Base-by-base conservation (phyloP, 2,888 invertebrate species). In the Boloria euphrosyne region DNA sequence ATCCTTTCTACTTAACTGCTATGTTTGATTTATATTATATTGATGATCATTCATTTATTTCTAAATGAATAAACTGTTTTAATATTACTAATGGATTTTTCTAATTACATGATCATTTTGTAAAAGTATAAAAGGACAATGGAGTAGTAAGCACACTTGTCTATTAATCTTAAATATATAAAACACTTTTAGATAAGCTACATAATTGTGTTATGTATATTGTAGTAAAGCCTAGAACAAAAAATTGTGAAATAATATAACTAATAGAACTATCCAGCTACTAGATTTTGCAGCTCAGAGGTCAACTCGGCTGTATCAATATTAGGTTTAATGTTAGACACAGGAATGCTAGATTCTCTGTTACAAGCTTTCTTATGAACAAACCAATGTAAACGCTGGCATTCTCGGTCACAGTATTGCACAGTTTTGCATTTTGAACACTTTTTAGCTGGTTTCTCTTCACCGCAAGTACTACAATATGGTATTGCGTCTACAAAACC, bases 361-460 rank as follows among this genome's bases (percentile, higher is more conserved):
- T 95, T 94, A 79, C 97, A 98, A 47, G 94, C 95, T 80, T 97
- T 97, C 87, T 97, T 97, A 84, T 98, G 97, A 78, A 96, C 95
- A 80, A 96, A 97, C 97, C 97, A 97, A 83, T 97, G 98, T 55
- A 98, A 90, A 73, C 97, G 95, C 85, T 99, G 99, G 83, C 99
- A 99, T 79, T 96, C 96, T 68, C 97, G 93, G 86, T 98, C 96
- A 89, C 99, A 99, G 83, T 99, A 99, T 82, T 96, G 96, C 61
- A 97, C 97, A 66, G 94, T 94, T 93, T 97, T 98, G 87, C 99
- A 99, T 83, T 97, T 97, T 13, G 98, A 96, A 86, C 99, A 99
- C 84, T 98, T 97, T 83, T 98, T 98, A 7, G 95, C 94, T 0
- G 98, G 97, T 74, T 96, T 96, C 76, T 97, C 96, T 78, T 97